Conservation (phyloP, 2,797 vertebrate genomes). For the Anguilla megastoma region DNA sequence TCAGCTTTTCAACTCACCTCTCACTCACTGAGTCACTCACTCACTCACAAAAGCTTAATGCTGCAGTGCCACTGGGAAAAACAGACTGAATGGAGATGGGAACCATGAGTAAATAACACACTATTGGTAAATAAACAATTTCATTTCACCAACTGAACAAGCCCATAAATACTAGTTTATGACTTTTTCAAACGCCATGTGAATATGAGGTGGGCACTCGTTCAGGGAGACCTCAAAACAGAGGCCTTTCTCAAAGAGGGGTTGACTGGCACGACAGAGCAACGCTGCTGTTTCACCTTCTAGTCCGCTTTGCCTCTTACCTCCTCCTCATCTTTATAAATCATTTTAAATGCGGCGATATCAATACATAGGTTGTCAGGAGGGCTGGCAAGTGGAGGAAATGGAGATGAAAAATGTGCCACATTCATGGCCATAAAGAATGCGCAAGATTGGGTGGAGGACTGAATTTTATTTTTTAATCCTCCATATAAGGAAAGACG, state of each 20-base stretch:
- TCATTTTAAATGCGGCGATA: neutral
- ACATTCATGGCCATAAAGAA: constrained; percentile 4
- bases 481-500: constrained; percentile 21
- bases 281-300: neutral
- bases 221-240: neutral
- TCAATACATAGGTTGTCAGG: neutral
- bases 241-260: neutral
- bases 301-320: neutral
- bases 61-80: neutral
- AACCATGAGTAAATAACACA: neutral
- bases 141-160: neutral
- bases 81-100: neutral
- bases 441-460: neutral
- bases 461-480: constrained; percentile 27
- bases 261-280: neutral
- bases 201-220: neutral
- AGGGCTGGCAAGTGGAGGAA: neutral
- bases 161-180: neutral
- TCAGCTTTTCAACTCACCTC: neutral
- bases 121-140: neutral
- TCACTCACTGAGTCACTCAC: neutral
- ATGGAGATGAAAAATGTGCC: neutral
- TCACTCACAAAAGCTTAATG: neutral
- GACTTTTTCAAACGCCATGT: neutral
- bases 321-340: neutral